phyloP scores from a whole-genome alignment of 2,113 vertebrate species.

The Upupa epops region DNA sequence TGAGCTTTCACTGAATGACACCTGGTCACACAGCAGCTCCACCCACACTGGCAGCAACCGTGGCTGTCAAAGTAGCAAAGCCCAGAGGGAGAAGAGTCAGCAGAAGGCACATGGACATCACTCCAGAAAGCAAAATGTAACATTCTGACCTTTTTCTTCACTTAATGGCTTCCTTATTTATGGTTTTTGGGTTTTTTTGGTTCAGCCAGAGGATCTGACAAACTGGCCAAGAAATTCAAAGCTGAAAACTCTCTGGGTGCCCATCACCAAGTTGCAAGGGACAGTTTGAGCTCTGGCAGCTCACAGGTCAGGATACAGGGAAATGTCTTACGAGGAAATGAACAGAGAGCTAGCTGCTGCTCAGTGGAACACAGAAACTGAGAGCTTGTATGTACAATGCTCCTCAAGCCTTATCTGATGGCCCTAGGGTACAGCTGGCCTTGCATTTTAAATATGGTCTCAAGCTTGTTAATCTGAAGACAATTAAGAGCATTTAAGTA shows the following conservation, averaged over 20 bases:
- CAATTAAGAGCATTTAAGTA: not conserved
- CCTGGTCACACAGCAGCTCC: not conserved
- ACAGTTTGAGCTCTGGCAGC: not conserved
- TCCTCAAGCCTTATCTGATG: not conserved
- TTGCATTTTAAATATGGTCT: not conserved
- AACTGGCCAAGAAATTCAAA: not conserved
- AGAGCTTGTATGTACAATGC: not conserved
- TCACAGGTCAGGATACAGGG: not conserved
- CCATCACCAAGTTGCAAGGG: not conserved
- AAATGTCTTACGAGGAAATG: not conserved
- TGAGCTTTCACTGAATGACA: not conserved
- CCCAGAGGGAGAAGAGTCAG: not conserved
- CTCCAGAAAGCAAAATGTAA: not conserved
- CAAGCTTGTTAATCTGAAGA: not conserved
- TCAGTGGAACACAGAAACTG: not conserved
- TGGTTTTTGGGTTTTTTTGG: not conserved
- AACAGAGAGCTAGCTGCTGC: not conserved
- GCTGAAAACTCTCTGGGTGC: not conserved
- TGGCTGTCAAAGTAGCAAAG: not conserved
- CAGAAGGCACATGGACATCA: not conserved
- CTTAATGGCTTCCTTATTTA: not conserved
- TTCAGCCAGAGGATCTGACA: not conserved
- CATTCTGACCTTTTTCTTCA: not conserved
- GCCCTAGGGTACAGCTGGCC: not conserved
- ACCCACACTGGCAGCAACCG: not conserved